These are phyloP conservation scores for Coelinius sp. DNA, from an alignment of 2,888 invertebrate genomes.

Conservation along the genomic window DNA sequence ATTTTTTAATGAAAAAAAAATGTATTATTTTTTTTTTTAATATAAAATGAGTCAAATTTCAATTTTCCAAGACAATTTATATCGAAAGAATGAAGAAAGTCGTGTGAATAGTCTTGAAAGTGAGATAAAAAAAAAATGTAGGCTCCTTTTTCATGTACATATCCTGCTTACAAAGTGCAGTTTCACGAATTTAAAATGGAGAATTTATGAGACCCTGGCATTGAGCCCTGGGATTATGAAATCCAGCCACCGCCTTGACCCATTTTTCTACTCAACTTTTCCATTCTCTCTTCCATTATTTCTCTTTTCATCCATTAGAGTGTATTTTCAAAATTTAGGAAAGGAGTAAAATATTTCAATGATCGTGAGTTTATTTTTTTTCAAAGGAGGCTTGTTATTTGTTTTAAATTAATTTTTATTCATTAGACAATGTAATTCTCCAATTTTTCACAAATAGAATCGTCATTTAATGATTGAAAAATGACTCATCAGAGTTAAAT, in stretches of 20 bases:
- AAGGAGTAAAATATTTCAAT: background rate
- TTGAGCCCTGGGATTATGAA: background rate
- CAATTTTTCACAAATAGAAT: background rate
- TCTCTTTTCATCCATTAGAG: background rate
- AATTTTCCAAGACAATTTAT: background rate
- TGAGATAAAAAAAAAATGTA: background rate
- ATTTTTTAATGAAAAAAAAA: background rate
- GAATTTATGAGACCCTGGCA: background rate
- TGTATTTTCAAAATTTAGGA: background rate
- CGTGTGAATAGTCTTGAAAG: background rate
- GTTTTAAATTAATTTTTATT: background rate
- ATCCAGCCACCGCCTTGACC: constrained; percentile 22
- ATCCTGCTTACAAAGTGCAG: background rate
- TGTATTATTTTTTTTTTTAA: too few species aligned
- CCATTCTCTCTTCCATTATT: constrained; percentile 4
- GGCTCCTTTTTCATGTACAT: background rate
- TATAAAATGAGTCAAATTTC: background rate
- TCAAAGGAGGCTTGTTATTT: too few species aligned
- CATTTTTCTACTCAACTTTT: constrained; percentile 26
- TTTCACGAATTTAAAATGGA: background rate
- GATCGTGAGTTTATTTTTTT: too few species aligned
- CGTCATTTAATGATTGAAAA: too few species aligned
- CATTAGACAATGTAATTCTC: background rate
- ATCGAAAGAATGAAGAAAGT: background rate
- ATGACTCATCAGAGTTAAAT: too few species aligned